Evolutionary conservation across 2,113 vertebrate species (phyloP), one percentile per base, ranked within the genome.

Genomic region (Phalacrocorax pelagicus): DNA sequence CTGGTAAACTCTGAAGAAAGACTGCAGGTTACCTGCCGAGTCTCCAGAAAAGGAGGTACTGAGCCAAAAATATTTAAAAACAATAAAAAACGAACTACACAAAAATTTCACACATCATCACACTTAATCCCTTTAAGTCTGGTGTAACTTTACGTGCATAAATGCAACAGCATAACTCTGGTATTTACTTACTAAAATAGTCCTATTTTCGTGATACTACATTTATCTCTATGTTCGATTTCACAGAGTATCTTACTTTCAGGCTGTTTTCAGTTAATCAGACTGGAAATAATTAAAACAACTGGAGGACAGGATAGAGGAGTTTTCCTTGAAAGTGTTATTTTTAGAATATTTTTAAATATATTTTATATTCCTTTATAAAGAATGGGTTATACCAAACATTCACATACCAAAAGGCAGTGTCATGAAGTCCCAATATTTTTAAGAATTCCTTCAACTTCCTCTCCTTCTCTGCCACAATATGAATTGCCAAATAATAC

Each of bases 391-490:
- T 17, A 34, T 0, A 30, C 3, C 38, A 10, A 80, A 42, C 85
- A 73, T 63, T 75, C 77, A 97, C 98, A 59, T 98, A 99, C 99
- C 99, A 99, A 98, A 99, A 99, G 17, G 99, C 98, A 2, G 99
- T 99, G 97, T 99, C 98, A 3, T 99, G 99, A 38, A 99, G 99
- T 26, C 99, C 99, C 99, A 99, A 97, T 97, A 99, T 99, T 93
- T 98, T 99, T 98, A 99, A 98, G 97, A 99, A 99, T 77, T 99
- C 99, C 96, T 99, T 99, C 63, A 99, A 96, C 29, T 98, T 98
- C 46, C 99, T 99, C 89, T 99, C 99, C 97, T 99, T 99, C 96
- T 99, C 99, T 11, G 99, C 99, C n/a, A 99, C 99, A 22, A 99
- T 99, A 58, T 99, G 99, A 95, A 99, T 99, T 32, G 99, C 99